These are phyloP conservation scores for Lordiphosa clarofinis DNA, from an alignment of 1,140 invertebrate species.

Conservation along the genomic window DNA sequence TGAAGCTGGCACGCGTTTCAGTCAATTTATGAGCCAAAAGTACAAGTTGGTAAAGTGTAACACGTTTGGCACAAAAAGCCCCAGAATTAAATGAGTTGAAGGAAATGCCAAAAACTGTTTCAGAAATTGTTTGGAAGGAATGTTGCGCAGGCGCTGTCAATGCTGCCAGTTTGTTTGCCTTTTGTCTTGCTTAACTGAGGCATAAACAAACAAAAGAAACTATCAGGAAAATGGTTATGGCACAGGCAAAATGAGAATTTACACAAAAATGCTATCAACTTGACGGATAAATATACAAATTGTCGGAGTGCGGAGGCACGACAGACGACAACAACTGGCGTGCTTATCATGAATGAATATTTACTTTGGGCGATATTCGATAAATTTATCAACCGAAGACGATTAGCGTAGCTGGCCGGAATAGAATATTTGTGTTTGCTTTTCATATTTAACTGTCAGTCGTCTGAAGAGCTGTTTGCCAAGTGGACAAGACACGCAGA, in stretches of 20 bases:
- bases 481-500: too few species aligned
- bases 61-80: background rate
- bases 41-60: slow-evolving; percentile 2
- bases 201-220: slow-evolving; percentile 4
- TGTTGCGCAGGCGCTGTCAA: slow-evolving; percentile 6
- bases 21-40: slow-evolving; percentile 13
- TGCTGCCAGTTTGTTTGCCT: slow-evolving; percentile 2
- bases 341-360: slow-evolving; percentile 16
- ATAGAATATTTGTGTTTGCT: too few species aligned
- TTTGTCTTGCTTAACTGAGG: too few species aligned
- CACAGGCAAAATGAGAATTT: slow-evolving; percentile 8
- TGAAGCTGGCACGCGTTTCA: slow-evolving; percentile 10
- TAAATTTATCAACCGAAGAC: slow-evolving; percentile 14
- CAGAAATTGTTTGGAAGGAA: background rate
- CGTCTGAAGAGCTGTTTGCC: too few species aligned
- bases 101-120: background rate
- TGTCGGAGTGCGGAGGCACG: slow-evolving; percentile 7
- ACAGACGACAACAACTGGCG: slow-evolving; percentile 8
- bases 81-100: background rate
- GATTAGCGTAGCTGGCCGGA: slow-evolving; percentile 5
- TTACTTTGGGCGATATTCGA: slow-evolving; percentile 9
- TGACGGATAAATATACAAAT: slow-evolving; percentile 13
- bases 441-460: too few species aligned
- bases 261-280: slow-evolving; percentile 15
- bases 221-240: slow-evolving; percentile 1